Percentiles rank a stretch among this genome's conserved stretches.
Evolutionary conservation across 2,113 vertebrate genomes (phyloP).

Genomic region (Halichoerus grypus): DNA sequence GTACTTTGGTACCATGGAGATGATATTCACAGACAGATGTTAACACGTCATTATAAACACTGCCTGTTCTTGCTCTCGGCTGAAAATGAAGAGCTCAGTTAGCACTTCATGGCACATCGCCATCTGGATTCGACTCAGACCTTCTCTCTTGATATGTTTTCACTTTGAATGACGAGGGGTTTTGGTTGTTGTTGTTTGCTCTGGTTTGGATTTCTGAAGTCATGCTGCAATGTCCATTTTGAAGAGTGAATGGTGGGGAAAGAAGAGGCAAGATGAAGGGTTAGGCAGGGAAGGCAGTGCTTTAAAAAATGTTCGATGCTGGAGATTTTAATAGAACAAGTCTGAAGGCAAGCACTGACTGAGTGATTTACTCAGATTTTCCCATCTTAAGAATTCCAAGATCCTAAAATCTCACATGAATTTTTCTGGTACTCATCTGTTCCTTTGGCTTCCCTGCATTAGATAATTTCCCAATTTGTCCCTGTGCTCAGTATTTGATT

Average conservation of each 20-base stretch:
- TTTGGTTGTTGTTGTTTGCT: neutral
- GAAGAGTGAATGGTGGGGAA: neutral
- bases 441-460: neutral
- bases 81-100: conserved; percentile 56
- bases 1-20: neutral
- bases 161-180: neutral
- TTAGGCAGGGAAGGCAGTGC: neutral
- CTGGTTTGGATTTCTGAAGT: conserved; percentile 33
- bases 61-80: neutral
- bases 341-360: neutral
- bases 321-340: neutral
- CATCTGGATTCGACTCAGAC: conserved; percentile 9
- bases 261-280: neutral
- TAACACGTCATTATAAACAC: neutral
- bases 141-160: conserved; percentile 47
- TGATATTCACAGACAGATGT: conserved; percentile 32
- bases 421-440: neutral
- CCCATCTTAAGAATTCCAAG: conserved; percentile 10
- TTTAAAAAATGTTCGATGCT: neutral
- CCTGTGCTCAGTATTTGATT: conserved; percentile 33
- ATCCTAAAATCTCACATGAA: neutral
- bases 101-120: neutral
- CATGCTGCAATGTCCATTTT: conserved; percentile 50
- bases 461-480: neutral
- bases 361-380: neutral